Conservation (phyloP, 2,888 invertebrate genomes). For the Troides helena region DNA sequence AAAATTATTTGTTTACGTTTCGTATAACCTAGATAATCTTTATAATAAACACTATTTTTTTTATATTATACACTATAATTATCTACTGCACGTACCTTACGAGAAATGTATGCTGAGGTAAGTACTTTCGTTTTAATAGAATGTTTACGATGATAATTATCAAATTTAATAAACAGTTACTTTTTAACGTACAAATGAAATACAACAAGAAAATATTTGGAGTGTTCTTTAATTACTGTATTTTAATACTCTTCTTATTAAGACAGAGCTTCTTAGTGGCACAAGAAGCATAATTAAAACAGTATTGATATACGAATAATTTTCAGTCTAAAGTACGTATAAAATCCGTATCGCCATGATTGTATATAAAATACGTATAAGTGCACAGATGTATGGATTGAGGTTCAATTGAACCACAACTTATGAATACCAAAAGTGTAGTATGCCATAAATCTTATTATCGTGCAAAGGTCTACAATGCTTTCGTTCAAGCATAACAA, state of each 20-base stretch:
- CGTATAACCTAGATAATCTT: not conserved
- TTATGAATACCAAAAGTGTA: not conserved
- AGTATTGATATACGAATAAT: not conserved
- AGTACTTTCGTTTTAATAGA: conserved; percentile 7
- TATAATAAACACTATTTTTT: not conserved
- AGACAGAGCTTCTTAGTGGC: not conserved
- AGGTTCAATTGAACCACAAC: not conserved
- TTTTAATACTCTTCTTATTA: too few relatives aligned
- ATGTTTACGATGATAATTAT: conserved; percentile 9
- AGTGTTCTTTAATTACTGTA: too few relatives aligned
- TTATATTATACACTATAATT: not conserved
- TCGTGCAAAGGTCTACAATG: conserved; percentile 3
- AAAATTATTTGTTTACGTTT: conserved; percentile 8
- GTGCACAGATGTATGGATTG: too few relatives aligned
- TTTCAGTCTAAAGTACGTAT: not conserved
- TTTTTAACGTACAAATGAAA: not conserved
- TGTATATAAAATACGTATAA: too few relatives aligned
- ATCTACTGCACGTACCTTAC: not conserved
- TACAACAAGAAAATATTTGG: too few relatives aligned
- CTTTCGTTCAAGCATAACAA: conserved; percentile 3
- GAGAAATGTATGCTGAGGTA: conserved; percentile 11
- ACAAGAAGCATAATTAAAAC: not conserved
- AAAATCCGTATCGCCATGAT: too few relatives aligned
- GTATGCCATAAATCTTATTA: conserved; percentile 13
- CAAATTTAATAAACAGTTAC: not conserved